Evolutionary conservation across 2,113 vertebrate species (phyloP).

Genomic region (Mesembrinibis cayennensis): DNA sequence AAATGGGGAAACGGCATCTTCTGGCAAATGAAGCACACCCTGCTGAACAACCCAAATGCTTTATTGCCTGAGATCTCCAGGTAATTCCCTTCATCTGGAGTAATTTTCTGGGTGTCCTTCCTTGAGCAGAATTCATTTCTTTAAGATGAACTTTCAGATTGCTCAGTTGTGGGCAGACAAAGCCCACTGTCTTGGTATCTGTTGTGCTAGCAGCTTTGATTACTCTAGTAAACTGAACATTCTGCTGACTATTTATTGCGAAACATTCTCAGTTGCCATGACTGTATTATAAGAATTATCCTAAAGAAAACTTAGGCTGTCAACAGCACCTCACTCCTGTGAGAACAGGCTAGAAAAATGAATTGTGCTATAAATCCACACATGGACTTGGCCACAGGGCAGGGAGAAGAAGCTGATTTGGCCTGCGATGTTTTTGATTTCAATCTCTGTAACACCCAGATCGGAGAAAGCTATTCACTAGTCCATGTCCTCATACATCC

Average conservation of each 20-base stretch:
- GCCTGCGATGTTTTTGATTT: not conserved
- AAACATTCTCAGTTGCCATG: not conserved
- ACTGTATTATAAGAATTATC: not conserved
- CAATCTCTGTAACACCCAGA: not conserved
- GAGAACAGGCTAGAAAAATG: not conserved
- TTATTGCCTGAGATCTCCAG: slow-evolving; percentile 72
- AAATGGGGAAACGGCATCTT: slow-evolving; percentile 74
- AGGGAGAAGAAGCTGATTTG: not conserved
- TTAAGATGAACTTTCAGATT: not conserved
- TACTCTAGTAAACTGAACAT: not conserved
- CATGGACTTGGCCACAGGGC: not conserved
- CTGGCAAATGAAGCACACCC: slow-evolving; percentile 65
- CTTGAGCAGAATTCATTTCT: not conserved
- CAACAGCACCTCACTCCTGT: not conserved
- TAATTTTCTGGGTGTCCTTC: not conserved
- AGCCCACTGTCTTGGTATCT: not conserved
- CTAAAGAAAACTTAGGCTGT: not conserved
- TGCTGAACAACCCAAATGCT: slow-evolving; percentile 62
- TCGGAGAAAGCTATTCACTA: not conserved
- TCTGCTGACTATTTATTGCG: not conserved
- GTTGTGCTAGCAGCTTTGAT: not conserved
- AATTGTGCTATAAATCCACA: not conserved
- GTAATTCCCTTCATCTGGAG: slow-evolving; percentile 38
- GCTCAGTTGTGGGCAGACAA: not conserved
- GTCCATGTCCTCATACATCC: not conserved